Evolutionary conservation across 1,140 invertebrate genomes (phyloP).

Genomic region (Calephelis virginiensis): DNA sequence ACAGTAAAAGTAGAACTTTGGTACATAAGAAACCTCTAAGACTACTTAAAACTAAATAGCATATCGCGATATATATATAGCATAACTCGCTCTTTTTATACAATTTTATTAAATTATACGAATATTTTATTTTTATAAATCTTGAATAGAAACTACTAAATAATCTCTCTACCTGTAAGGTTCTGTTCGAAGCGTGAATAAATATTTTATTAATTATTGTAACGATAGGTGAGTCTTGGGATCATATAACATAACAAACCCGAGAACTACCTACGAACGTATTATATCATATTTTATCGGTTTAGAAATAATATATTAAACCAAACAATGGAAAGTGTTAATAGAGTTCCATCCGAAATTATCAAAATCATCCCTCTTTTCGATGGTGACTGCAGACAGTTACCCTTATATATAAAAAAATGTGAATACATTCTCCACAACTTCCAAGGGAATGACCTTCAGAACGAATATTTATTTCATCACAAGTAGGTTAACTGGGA

Average conservation of each 20-base stretch:
- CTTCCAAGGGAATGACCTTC: background rate
- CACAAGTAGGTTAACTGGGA: slow-evolving; percentile 13
- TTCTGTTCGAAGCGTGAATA: background rate
- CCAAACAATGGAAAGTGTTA: slow-evolving; percentile 1
- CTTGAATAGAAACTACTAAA: background rate
- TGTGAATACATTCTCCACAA: slow-evolving; percentile 4
- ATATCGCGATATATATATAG: background rate
- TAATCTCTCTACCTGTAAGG: background rate
- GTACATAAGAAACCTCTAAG: no score
- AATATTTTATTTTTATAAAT: background rate
- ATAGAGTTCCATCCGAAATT: background rate
- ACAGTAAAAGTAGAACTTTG: slow-evolving; percentile 1
- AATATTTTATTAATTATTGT: no score
- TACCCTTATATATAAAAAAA: background rate
- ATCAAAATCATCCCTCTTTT: background rate
- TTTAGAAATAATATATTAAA: background rate
- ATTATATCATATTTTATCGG: background rate
- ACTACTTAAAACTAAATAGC: no score
- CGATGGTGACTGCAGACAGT: background rate
- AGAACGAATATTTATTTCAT: slow-evolving; percentile 23
- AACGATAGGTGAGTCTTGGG: no score
- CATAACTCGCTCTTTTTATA: background rate
- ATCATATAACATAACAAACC: no score
- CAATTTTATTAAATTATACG: background rate
- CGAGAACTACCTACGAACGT: background rate